These are phyloP conservation scores for Nemoura dubitans DNA, from an alignment of 2,888 invertebrate genomes.

Conservation along the genomic window DNA sequence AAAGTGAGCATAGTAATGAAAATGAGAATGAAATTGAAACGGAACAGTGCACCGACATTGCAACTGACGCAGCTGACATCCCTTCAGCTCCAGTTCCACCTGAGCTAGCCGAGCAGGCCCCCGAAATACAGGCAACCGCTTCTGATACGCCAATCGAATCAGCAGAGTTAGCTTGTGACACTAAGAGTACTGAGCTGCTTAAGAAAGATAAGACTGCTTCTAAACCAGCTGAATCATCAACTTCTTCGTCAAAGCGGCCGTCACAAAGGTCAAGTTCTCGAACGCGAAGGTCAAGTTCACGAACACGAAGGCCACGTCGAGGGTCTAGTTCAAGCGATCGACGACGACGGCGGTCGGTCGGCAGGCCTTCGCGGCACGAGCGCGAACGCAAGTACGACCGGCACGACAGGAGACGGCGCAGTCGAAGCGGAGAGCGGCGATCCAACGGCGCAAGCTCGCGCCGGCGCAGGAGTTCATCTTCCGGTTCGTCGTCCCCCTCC, in stretches of 20 bases:
- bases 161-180: no score
- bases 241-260: not conserved
- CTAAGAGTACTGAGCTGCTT: no score
- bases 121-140: no score
- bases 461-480: slow-evolving; percentile 30
- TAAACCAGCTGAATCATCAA: no score
- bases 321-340: slow-evolving; percentile 10
- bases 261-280: not conserved
- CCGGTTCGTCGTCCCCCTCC: slow-evolving; percentile 43
- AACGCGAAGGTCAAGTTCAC: no score
- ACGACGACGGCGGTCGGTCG: not conserved
- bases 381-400: slow-evolving; percentile 18
- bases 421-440: not conserved
- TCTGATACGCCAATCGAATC: no score
- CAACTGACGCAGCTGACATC: not conserved
- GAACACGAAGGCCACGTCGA: not conserved
- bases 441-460: not conserved
- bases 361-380: not conserved
- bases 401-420: not conserved
- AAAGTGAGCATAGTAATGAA: slow-evolving; percentile 54
- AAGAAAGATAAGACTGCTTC: no score
- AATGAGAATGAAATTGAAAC: slow-evolving; percentile 56
- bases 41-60: slow-evolving; percentile 23
- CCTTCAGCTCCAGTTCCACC: not conserved
- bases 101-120: no score